phyloP scores from a whole-genome alignment of 2,888 invertebrate species.

The Cosmia pyralina region DNA sequence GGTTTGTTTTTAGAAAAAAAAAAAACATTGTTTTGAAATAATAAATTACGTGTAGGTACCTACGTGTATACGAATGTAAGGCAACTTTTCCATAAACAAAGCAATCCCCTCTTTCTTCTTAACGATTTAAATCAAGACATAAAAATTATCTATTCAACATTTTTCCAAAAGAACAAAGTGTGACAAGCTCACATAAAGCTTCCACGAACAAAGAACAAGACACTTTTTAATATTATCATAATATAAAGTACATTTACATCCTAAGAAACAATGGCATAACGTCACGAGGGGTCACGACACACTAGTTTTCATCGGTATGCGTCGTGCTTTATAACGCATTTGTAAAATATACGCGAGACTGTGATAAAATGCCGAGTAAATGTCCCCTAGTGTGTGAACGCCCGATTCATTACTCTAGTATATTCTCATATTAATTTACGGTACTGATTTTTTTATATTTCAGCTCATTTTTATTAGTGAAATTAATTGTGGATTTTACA shows the following conservation, averaged over 20 bases:
- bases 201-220: not conserved
- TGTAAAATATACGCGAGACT: slow-evolving; percentile 24
- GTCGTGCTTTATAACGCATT: slow-evolving; percentile 32
- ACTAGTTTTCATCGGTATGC: slow-evolving; percentile 35
- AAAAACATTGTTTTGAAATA: not conserved
- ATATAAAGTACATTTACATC: slow-evolving; percentile 20
- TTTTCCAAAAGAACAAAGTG: not conserved
- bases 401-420: slow-evolving; percentile 22
- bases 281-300: slow-evolving; percentile 28
- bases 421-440: not conserved
- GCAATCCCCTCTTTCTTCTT: too few relatives aligned
- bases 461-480: not conserved
- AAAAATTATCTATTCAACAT: not conserved
- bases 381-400: slow-evolving; percentile 31
- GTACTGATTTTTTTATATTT: not conserved
- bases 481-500: not conserved
- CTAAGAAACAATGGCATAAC: slow-evolving; percentile 28
- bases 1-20: not conserved
- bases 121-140: not conserved
- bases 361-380: slow-evolving; percentile 35
- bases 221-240: slow-evolving; percentile 17
- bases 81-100: not conserved
- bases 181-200: not conserved
- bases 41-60: not conserved
- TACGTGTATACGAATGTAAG: not conserved